phyloP scores from a whole-genome alignment of 2,888 invertebrate genomes.

The Prostheceraeus crozeri region DNA sequence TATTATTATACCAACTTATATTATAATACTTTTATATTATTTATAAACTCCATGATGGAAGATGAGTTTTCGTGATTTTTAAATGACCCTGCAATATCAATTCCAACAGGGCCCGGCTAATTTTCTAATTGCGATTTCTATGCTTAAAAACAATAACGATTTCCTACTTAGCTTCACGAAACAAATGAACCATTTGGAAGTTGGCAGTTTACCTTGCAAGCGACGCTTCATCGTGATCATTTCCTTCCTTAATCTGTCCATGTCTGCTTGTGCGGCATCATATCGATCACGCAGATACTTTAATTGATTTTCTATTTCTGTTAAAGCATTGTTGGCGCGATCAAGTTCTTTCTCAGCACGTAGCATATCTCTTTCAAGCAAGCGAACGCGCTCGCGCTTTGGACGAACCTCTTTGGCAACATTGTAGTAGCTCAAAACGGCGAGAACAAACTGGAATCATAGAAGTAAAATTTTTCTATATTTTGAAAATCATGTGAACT shows the following conservation, averaged over 20 bases:
- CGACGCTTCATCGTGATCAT: slow-evolving; percentile 28
- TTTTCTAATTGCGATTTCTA: too few species aligned
- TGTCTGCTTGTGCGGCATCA: slow-evolving; percentile 39
- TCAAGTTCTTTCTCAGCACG: slow-evolving; percentile 38
- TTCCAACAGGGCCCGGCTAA: too few species aligned
- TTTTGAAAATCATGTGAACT: too few species aligned
- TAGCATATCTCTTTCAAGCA: slow-evolving; percentile 35
- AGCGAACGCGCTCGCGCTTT: slow-evolving; percentile 36
- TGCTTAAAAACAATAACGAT: too few species aligned
- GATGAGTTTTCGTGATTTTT: too few species aligned
- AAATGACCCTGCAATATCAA: too few species aligned
- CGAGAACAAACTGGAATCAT: slow-evolving; percentile 71
- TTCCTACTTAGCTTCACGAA: too few species aligned
- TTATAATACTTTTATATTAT: too few species aligned
- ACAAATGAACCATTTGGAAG: too few species aligned
- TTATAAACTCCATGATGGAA: too few species aligned
- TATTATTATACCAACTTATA: too few species aligned
- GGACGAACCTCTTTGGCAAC: slow-evolving; percentile 66
- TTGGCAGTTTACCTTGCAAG: slow-evolving; percentile 20
- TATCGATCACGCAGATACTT: slow-evolving; percentile 29
- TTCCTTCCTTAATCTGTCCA: slow-evolving; percentile 35
- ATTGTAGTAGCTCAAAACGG: slow-evolving; percentile 72
- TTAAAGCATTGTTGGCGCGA: slow-evolving; percentile 34
- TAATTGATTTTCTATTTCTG: slow-evolving; percentile 35
- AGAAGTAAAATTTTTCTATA: too few species aligned